Evolutionary conservation across 2,888 invertebrate species (phyloP), one percentile per base, ranked within the genome.

Genomic region (Elegia similella): DNA sequence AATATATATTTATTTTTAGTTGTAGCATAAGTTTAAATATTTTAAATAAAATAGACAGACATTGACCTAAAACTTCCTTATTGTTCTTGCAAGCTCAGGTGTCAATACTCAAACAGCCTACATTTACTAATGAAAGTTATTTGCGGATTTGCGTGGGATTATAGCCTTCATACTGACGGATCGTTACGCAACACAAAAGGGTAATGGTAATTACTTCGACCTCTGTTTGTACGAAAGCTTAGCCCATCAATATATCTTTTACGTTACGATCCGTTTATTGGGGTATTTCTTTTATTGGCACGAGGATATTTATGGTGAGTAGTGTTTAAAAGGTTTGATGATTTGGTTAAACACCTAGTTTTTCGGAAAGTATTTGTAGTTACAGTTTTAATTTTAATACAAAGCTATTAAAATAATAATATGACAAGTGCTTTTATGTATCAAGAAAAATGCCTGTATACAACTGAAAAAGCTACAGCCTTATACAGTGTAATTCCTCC

Each of bases 131-230:
- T 50, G 34, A 50, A 50, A 50, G 16, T 50, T 48, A 47, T 29
- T 16, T 16, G 17, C 10, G 50, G 34, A 50, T 50, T 50, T 50
- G 50, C 50, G 50, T 50, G 12, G 50, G 50, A 50, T 50, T 50
- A 38, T 34, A 50, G 17, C 50, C 50, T 50, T 34, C 34, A 34
- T 12, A 16, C 34, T 34, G 50, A 34, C 16, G 34, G 50, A 34
- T 16, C 17, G 34, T 55, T 55, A 55, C 30, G 44, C 54, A 55
- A 55, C 54, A 55, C 44, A 46, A 55, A 55, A 55, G 54, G 54
- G 54, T 55, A 44, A 44, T 44, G 54, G 54, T 55, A 55, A 55
- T 55, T 55, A 44, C 54, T 55, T 55, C 54, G 34, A 44, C 54
- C 54, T 55, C 32, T 54, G 54, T 55, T 55, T 34, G 44, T 42